Base-by-base conservation (phyloP, 1,140 invertebrate genomes). In the Melitaea cinxia region DNA sequence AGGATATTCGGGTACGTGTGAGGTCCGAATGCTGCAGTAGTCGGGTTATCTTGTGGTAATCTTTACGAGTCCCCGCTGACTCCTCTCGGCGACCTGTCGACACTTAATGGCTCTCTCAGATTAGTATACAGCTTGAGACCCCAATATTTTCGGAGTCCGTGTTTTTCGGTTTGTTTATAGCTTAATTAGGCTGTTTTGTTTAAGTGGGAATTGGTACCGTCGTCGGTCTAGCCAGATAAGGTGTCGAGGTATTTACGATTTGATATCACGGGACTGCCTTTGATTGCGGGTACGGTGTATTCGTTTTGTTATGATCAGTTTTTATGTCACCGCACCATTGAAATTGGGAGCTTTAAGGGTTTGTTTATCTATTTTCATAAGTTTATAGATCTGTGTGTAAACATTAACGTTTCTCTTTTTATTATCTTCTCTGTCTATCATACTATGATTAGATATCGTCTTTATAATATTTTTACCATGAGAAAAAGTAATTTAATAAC, bases 131-230 rank as follows among this genome's bases (percentile, higher is more conserved):
- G 70, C 54, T 60, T 70, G 61, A 54, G 71, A 77, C 72, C 75
- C 67, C 72, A 80, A 84, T 82, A 81, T 83, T 87, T 90, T 85
- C 73, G 78, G 77, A 79, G 78, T 49, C 65, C 80, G 80, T 90
- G 82, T 88, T 87, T 86, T 83, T 83, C 83, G 88, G 75, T 83
- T 86, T 84, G 85, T 90, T 90, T 90, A 90, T 90, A 84, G 85
- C 88, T 90, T 90, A 90, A 90, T 90, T 90, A 90, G 85, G 77
- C 88, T 88, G 86, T 88, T 90, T 88, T 90, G 88, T 88, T 81
- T 87, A 83, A 88, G 70, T 83, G 75, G 81, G 75, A 83, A 80
- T 82, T 72, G 74, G 69, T 70, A 63, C 68, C 75, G 72, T 74
- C 78, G 81, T 77, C 79, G 68, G 73, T 83, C 80, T 84, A 85